phyloP scores from a whole-genome alignment of 2,797 vertebrate species.

The Alosa sapidissima region DNA sequence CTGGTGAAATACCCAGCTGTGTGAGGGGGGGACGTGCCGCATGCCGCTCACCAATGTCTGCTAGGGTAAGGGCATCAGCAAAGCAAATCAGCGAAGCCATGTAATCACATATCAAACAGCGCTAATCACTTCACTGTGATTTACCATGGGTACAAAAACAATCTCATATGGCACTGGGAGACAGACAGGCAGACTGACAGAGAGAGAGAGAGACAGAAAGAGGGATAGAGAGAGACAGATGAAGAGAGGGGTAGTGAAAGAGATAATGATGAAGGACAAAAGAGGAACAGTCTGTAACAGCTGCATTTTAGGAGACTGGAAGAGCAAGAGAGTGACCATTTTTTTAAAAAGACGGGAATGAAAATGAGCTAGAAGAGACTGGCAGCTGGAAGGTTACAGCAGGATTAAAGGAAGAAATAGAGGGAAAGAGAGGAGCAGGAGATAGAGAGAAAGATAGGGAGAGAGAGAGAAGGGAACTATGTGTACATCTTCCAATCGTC shows the following conservation, averaged over 20 bases:
- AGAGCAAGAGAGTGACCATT: not conserved
- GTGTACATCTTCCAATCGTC: slow-evolving; percentile 45
- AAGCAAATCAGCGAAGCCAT: slow-evolving; percentile 74
- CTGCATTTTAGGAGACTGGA: not conserved
- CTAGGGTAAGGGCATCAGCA: slow-evolving; percentile 76
- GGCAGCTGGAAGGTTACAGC: not conserved
- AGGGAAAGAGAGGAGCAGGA: slow-evolving; percentile 5
- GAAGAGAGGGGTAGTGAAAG: not conserved
- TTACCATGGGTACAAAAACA: slow-evolving; percentile 73
- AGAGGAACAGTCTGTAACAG: not conserved
- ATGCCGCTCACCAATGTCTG: slow-evolving; percentile 64
- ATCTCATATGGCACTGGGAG: slow-evolving; percentile 27
- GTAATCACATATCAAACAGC: slow-evolving; percentile 77
- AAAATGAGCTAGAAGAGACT: not conserved
- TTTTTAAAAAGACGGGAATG: not conserved
- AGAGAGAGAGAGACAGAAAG: not conserved
- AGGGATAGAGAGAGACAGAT: not conserved
- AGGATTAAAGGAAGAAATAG: not conserved
- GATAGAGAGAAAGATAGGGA: not conserved
- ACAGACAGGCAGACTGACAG: not conserved
- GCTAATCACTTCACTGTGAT: slow-evolving; percentile 80
- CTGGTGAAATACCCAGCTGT: slow-evolving; percentile 69
- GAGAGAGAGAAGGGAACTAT: slow-evolving; percentile 24
- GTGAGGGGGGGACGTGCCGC: slow-evolving; percentile 56
- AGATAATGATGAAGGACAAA: slow-evolving; percentile 3